phyloP scores from a whole-genome alignment of 64 coral and sea anemone species.

The Platygyra sinensis region DNA sequence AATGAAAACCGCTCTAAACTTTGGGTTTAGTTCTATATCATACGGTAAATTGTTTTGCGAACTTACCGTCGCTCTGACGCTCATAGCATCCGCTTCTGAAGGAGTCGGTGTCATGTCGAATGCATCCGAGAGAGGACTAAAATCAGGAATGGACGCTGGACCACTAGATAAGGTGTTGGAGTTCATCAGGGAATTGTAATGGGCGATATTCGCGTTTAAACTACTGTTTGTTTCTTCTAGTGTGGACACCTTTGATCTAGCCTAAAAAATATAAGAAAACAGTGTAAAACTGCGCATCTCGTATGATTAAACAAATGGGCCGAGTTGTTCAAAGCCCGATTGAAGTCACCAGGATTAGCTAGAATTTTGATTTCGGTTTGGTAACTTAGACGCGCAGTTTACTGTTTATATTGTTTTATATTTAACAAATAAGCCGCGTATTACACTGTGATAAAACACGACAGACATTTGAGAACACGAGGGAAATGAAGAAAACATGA shows the following conservation, averaged over 20 bases:
- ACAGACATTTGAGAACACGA: no score
- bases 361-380: no score
- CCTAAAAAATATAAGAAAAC: conserved; percentile 42
- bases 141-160: conserved; percentile 81
- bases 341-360: no score
- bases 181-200: conserved; percentile 92
- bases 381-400: no score
- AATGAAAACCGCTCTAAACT: no score
- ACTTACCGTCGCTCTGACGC: conserved; percentile 97
- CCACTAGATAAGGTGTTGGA: conserved; percentile 41
- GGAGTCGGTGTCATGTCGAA: conserved; percentile 96
- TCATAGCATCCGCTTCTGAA: conserved; percentile 97
- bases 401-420: no score
- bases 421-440: no score
- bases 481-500: no score
- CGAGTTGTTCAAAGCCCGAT: no score
- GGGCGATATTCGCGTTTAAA: conserved; percentile 79
- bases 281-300: neutral
- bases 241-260: conserved; percentile 63
- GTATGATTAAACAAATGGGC: no score
- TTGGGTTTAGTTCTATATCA: no score
- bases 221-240: conserved; percentile 87
- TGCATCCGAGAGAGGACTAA: conserved; percentile 84
- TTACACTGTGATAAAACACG: no score
- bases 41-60: neutral